A percentile compares a stretch with the other conserved stretches of the same genome.
These are phyloP conservation scores for Lithophane ornitopus DNA, from an alignment of 2,888 invertebrate genomes.

Conservation along the genomic window DNA sequence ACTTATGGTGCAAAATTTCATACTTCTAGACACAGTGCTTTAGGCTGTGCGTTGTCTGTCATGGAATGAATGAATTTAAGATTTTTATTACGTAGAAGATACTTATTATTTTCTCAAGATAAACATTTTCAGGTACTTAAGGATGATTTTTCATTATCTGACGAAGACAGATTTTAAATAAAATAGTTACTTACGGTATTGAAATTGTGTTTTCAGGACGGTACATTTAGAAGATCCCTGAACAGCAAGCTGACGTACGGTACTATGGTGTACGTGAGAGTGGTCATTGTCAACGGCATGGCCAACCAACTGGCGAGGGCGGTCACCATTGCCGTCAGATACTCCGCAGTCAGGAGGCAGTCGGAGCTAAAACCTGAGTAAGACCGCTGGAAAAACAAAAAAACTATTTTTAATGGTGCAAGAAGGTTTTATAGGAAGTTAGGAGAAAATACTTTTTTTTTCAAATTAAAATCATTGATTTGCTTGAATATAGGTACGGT, in stretches of 20 bases:
- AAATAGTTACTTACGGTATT: too few relatives aligned
- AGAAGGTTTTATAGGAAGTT: too few relatives aligned
- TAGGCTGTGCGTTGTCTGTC: background rate
- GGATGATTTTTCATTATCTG: too few relatives aligned
- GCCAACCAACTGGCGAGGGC: slow-evolving; percentile 94
- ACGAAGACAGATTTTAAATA: too few relatives aligned
- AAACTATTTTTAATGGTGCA: background rate
- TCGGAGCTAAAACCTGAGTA: slow-evolving; percentile 95
- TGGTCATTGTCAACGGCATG: slow-evolving; percentile 94
- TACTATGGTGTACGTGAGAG: slow-evolving; percentile 97
- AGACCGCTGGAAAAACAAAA: slow-evolving; percentile 60
- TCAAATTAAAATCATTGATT: background rate
- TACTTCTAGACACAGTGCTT: background rate
- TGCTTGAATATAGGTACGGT: background rate
- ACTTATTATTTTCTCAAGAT: background rate
- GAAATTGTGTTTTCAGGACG: slow-evolving; percentile 90
- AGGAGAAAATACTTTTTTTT: background rate
- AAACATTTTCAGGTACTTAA: background rate
- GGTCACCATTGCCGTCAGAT: slow-evolving; percentile 96
- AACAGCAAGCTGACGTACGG: slow-evolving; percentile 96
- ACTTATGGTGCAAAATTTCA: too few relatives aligned
- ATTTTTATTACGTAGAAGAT: too few relatives aligned
- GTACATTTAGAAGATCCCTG: slow-evolving; percentile 94
- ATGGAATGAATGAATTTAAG: background rate
- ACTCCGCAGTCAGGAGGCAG: slow-evolving; percentile 97